These are phyloP conservation scores for Yponomeuta plumbellus DNA, from an alignment of 2,888 invertebrate species.

Conservation along the genomic window DNA sequence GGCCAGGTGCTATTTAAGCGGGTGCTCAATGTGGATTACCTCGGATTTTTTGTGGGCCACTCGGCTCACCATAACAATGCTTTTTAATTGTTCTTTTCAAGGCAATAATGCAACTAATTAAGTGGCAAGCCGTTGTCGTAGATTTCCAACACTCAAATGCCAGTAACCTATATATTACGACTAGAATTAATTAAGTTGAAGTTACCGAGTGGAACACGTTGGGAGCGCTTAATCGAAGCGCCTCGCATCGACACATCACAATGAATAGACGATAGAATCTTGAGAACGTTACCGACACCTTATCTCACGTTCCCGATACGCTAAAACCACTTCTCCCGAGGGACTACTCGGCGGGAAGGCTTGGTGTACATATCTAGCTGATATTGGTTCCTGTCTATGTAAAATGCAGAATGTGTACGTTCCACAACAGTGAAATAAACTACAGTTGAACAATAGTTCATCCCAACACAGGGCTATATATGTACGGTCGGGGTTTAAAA, in stretches of 20 bases:
- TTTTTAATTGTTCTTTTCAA: no score
- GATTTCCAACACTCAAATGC: background rate
- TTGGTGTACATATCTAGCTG: background rate
- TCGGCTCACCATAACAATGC: no score
- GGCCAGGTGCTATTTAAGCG: no score
- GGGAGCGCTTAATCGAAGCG: background rate
- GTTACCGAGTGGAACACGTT: background rate
- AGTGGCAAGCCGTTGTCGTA: no score
- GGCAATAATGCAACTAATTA: no score
- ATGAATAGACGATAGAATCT: background rate
- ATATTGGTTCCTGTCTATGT: background rate
- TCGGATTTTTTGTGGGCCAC: no score
- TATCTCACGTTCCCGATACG: slow-evolving; percentile 6
- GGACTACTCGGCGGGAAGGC: slow-evolving; percentile 42
- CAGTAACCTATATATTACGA: background rate
- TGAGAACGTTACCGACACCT: slow-evolving; percentile 1
- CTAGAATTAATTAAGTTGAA: background rate
- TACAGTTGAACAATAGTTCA: no score
- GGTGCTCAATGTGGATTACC: no score
- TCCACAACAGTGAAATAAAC: no score
- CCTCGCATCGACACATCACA: slow-evolving; percentile 6
- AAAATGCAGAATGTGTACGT: background rate
- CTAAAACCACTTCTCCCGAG: background rate
- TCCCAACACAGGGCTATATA: no score
- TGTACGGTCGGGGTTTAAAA: no score